Percentiles rank a stretch among this genome's conserved stretches.
Evolutionary conservation across 2,888 invertebrate genomes (phyloP).

Genomic region (Geotrupes spiniger): DNA sequence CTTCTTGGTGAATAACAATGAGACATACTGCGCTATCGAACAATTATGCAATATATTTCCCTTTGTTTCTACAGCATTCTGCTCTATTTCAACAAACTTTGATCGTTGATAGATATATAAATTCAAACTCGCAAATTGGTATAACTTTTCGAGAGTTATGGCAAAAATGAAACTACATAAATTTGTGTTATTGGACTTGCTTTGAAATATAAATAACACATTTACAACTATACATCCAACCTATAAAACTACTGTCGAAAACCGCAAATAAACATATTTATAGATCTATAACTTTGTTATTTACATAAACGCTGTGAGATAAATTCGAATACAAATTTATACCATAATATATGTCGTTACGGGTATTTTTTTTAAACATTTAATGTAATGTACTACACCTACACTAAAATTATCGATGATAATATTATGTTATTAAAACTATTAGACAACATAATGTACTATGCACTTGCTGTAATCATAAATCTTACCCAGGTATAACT

Average conservation of each 20-base stretch:
- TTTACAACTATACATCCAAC: constrained; percentile 5
- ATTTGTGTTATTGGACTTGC: constrained; percentile 13
- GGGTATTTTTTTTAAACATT: too few relatives aligned
- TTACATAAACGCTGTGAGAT: too few relatives aligned
- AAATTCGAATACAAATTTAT: too few relatives aligned
- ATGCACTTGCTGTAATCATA: too few relatives aligned
- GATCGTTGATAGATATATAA: background rate
- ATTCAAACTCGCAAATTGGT: background rate
- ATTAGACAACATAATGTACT: too few relatives aligned
- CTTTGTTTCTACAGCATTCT: background rate
- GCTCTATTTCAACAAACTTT: background rate
- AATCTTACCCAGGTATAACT: too few relatives aligned
- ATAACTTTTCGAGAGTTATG: constrained; percentile 6
- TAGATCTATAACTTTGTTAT: background rate
- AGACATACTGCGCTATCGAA: constrained; percentile 9
- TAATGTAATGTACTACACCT: too few relatives aligned
- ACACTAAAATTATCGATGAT: too few relatives aligned
- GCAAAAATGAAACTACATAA: constrained; percentile 17
- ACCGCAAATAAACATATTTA: constrained; percentile 18
- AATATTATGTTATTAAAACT: too few relatives aligned
- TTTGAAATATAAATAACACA: constrained; percentile 13
- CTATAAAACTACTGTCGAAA: constrained; percentile 11
- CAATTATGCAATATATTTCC: constrained; percentile 4
- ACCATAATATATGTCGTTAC: too few relatives aligned
- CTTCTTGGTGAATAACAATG: constrained; percentile 10